These are phyloP conservation scores for Pegoplata infirma DNA, from an alignment of 2,888 invertebrate genomes.

Conservation along the genomic window DNA sequence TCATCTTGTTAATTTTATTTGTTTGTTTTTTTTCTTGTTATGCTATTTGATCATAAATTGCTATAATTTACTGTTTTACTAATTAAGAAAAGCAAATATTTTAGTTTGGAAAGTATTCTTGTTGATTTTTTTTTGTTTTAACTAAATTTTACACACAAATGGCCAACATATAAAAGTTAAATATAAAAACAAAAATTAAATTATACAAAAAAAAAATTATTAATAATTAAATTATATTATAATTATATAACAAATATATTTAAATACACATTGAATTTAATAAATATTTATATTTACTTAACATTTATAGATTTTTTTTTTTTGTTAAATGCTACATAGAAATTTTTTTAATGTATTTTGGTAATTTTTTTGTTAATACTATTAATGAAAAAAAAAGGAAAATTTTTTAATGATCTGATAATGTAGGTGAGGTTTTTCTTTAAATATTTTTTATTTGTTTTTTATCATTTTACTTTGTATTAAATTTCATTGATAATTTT, in stretches of 20 bases:
- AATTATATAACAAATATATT: constrained; percentile 8
- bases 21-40: constrained; percentile 7
- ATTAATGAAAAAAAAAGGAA: constrained; percentile 5
- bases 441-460: neutral
- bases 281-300: constrained; percentile 22
- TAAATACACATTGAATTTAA: constrained; percentile 12
- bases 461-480: neutral
- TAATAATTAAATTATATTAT: neutral
- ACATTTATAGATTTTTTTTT: constrained; percentile 33
- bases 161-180: constrained; percentile 12
- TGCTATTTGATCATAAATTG: constrained; percentile 1
- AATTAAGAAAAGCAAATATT: constrained; percentile 5
- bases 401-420: neutral
- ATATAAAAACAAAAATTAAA: neutral
- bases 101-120: neutral
- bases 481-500: neutral
- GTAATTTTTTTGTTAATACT: neutral
- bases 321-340: constrained; percentile 40
- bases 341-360: constrained; percentile 31
- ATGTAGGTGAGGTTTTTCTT: constrained; percentile 35
- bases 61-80: constrained; percentile 4
- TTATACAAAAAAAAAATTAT: no score
- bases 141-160: neutral
- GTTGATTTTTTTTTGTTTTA: neutral
- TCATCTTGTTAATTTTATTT: neutral